phyloP scores from a whole-genome alignment of 2,113 vertebrate species.

The Poeciliopsis occidentalis region DNA sequence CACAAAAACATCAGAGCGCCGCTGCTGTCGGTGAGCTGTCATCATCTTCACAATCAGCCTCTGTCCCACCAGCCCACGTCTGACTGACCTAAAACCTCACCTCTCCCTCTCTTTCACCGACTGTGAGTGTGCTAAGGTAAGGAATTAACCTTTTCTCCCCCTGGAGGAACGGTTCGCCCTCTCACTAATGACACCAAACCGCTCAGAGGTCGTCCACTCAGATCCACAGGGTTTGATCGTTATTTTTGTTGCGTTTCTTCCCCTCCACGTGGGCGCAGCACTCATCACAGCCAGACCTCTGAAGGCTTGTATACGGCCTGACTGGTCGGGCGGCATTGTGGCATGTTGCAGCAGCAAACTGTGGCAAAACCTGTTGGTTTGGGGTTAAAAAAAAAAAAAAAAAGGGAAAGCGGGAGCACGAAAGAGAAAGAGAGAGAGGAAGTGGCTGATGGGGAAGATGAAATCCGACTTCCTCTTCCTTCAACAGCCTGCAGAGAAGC shows the following conservation, averaged over 20 bases:
- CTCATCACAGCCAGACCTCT: neutral
- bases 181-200: constrained; percentile 12
- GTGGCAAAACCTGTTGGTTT: constrained; percentile 69
- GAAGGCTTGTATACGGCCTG: constrained; percentile 32
- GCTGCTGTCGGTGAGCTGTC: constrained; percentile 47
- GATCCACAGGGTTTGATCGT: constrained; percentile 3
- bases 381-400: constrained; percentile 1
- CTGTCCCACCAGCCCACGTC: constrained; percentile 44
- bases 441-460: constrained; percentile 64
- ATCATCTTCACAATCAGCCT: constrained; percentile 64
- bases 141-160: constrained; percentile 52
- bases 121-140: constrained; percentile 38
- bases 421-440: constrained; percentile 49
- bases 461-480: constrained; percentile 68
- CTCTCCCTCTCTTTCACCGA: constrained; percentile 46
- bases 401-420: constrained; percentile 11
- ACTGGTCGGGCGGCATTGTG: constrained; percentile 75
- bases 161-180: constrained; percentile 36
- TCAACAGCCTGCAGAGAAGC: constrained; percentile 52
- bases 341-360: constrained; percentile 41
- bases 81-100: constrained; percentile 44
- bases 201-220: neutral
- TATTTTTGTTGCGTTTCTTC: neutral
- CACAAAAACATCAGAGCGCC: constrained; percentile 31
- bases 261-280: neutral